phyloP scores from a whole-genome alignment of 2,113 vertebrate genomes.

The Vulpes vulpes region DNA sequence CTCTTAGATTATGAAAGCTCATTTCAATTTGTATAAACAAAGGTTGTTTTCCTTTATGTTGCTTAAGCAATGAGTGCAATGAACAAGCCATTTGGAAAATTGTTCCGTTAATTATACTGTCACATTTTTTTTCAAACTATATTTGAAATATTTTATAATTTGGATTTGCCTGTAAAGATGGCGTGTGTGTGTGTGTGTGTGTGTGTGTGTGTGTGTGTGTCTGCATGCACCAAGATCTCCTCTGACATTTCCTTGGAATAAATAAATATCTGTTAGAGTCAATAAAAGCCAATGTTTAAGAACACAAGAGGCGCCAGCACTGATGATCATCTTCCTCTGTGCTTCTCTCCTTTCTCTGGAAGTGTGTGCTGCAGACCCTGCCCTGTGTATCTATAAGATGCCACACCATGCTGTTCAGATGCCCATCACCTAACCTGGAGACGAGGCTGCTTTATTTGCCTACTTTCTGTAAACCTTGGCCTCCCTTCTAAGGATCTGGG shows the following conservation, averaged over 20 bases:
- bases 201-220: no score
- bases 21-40: not conserved
- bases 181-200: not conserved
- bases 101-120: not conserved
- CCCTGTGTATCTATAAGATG: no score
- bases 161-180: not conserved
- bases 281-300: not conserved
- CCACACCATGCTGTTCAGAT: accelerated
- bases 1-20: not conserved
- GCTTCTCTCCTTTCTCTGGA: no score
- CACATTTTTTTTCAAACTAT: not conserved
- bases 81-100: slow-evolving; percentile 8
- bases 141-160: not conserved
- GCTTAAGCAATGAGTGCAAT: not conserved
- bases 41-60: not conserved
- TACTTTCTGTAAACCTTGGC: not conserved
- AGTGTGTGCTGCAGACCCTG: not conserved
- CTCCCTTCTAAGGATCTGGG: not conserved
- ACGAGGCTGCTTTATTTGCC: not conserved
- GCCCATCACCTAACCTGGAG: not conserved
- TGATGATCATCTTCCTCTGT: accelerated
- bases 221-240: not conserved
- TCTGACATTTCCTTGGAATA: not conserved
- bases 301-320: accelerated
- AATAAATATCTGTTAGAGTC: not conserved